phyloP scores from a whole-genome alignment of 2,888 invertebrate species.

The Nephrotoma guestfalica region DNA sequence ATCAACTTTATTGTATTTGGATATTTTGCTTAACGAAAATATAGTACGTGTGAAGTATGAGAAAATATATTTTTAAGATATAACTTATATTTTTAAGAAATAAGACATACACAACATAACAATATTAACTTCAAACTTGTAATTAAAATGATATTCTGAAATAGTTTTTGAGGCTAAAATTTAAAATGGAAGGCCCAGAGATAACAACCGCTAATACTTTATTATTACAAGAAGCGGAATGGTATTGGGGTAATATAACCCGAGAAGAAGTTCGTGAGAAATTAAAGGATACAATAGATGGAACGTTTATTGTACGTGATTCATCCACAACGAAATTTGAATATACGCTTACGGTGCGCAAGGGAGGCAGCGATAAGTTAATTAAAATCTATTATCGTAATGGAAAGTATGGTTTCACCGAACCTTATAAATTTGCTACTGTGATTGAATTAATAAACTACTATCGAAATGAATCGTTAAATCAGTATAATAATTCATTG shows the following conservation, averaged over 20 bases:
- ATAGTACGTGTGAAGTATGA: background rate
- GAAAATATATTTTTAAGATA: background rate
- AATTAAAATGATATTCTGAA: background rate
- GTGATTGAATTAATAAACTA: slow-evolving; percentile 81
- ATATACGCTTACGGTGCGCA: slow-evolving; percentile 87
- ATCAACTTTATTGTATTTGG: background rate
- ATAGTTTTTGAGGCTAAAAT: background rate
- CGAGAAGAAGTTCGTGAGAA: slow-evolving; percentile 89
- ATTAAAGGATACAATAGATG: slow-evolving; percentile 79
- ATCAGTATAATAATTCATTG: slow-evolving; percentile 82
- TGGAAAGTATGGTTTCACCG: slow-evolving; percentile 87
- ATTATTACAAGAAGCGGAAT: slow-evolving; percentile 52
- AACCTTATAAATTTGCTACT: slow-evolving; percentile 66
- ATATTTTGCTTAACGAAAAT: background rate
- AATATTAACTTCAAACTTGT: background rate
- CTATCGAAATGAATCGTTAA: slow-evolving; percentile 72
- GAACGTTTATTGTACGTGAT: slow-evolving; percentile 92
- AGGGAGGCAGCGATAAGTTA: slow-evolving; percentile 88
- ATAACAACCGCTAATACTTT: background rate
- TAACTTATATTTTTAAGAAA: background rate
- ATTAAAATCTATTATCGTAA: slow-evolving; percentile 88
- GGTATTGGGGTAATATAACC: slow-evolving; percentile 95
- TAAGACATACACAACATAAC: background rate
- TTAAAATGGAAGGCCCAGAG: background rate
- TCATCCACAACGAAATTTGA: slow-evolving; percentile 91